Base-by-base conservation (phyloP, 2,797 vertebrate species). In the Moxostoma hubbsi region DNA sequence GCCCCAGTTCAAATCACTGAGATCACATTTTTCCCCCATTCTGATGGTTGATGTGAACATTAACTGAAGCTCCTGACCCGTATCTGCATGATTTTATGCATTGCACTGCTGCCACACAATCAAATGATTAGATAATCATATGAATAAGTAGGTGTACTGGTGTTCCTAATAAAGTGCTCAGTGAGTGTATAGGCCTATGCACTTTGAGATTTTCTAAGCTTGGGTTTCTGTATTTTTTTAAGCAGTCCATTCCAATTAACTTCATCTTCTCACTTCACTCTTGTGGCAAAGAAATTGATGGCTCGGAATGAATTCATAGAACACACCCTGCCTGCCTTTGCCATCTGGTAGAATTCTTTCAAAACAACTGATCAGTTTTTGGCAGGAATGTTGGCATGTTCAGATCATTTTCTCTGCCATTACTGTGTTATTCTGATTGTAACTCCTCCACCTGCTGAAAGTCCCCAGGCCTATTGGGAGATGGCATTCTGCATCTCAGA, bases 301-400 rank as follows among this genome's bases (percentile, higher is more conserved):
- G 51, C 74, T 57, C 51, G 72, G 53, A 72, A 53, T 18, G 53
- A 43, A 51, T 47, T 65, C 79, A 62, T 24, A 67, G 75, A 80
- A 65, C 43, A 7, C 47, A 57, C 71, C 51, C 64, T 75, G 81
- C 55, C 51, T 57, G 61, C 62, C 71, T 57, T 43, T 11, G 54
- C 81, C 81, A 85, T 75, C 84, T 85, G 78, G 61, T 63, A 54
- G 47, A 43, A 72, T 64, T 72, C 62, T 9, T 66, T 82, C n/a
- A 57, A 78, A 72, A 46, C 59, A 70, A 82, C 63, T n/a, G n/a
- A 77, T 63, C 59, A 77, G 65, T 81, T 81, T 85, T 81, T 81
- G 75, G 75, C 58, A 73, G 72, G 54, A 73, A 18, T 45, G 68
- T 1, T 58, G 45, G 50, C 13, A 53, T 61, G 54, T 15, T 55